These are phyloP conservation scores for Drosophila barbarae DNA, from an alignment of 2,888 invertebrate genomes.

Conservation along the genomic window DNA sequence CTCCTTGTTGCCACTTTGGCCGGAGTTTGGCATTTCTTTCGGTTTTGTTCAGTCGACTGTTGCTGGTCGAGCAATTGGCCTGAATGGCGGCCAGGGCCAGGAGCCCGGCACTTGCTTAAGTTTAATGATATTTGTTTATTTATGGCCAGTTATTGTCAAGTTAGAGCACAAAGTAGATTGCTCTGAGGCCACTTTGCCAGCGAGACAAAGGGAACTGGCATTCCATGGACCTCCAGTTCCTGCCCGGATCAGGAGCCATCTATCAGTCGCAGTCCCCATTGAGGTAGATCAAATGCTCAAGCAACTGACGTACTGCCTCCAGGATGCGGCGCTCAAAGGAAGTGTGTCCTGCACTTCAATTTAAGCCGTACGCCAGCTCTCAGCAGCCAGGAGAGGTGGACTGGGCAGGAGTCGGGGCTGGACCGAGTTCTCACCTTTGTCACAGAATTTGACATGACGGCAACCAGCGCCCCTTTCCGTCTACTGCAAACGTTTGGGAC, in stretches of 20 bases:
- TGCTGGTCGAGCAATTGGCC: conserved; percentile 61
- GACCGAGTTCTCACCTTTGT: conserved; percentile 58
- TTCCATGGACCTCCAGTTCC: not conserved
- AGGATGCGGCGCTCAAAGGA: conserved; percentile 22
- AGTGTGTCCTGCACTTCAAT: conserved; percentile 47
- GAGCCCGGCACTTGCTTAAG: conserved; percentile 47
- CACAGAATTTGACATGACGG: conserved; percentile 57
- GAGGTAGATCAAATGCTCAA: conserved; percentile 41
- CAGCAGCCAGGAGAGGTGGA: conserved; percentile 29
- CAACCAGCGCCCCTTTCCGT: conserved; percentile 16
- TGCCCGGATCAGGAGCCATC: conserved; percentile 27
- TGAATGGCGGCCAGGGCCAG: conserved; percentile 47
- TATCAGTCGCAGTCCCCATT: conserved; percentile 30
- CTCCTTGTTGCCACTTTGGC: conserved; percentile 42
- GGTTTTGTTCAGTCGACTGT: conserved; percentile 62
- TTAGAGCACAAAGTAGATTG: conserved; percentile 37
- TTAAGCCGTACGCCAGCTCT: conserved; percentile 53
- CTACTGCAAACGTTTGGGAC: conserved; percentile 52
- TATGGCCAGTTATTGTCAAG: conserved; percentile 48
- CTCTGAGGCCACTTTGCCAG: conserved; percentile 20
- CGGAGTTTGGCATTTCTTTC: conserved; percentile 63
- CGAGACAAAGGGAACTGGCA: conserved; percentile 12
- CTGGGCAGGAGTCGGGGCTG: conserved; percentile 6
- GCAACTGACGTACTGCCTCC: conserved; percentile 27
- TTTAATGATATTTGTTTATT: conserved; percentile 65